Evolutionary conservation across 2,113 vertebrate genomes (phyloP), one percentile per base, ranked within the genome.

Genomic region (Fregata magnificens): DNA sequence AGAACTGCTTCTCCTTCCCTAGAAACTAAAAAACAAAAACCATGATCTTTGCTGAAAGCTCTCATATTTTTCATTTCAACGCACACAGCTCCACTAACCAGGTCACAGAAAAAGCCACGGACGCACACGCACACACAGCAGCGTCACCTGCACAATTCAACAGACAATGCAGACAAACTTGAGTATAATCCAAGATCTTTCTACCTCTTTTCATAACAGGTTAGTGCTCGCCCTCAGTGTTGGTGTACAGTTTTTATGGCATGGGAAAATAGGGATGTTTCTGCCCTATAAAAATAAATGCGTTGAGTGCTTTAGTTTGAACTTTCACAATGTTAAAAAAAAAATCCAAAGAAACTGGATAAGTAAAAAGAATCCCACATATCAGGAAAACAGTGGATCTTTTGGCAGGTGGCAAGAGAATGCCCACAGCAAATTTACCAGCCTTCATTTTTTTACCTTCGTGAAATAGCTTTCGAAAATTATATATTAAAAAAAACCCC

Each of bases 151-250:
- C 97, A 98, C 94, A 87, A 96, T 95, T 98, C 95, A 98, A 98
- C 95, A 94, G 97, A 98, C 98, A 97, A 96, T 95, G 97, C 98
- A 95, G 97, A 98, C 98, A 94, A 97, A 98, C 97, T 98, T 26
- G 82, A 98, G 97, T 98, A 98, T 80, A 98, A 98, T 96, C 97
- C 98, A 98, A 98, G 98, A 98, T 97, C 98, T 96, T 98, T 98
- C 98, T 98, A 98, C 98, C 98, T 98, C 98, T 98, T 98, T 98
- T 98, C 98, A 98, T 98, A 98, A 98, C 98, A 98, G 98, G 98
- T 98, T 98, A 98, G 98, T 98, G 98, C 98, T 98, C 97, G 98
- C 98, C 95, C 98, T 98, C 98, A 98, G 97, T 98, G 98, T 98
- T 98, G 98, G 98, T 97, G 98, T 98, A 98, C 98, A 98, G 98